These are phyloP conservation scores for Cheilosia impressa DNA, from an alignment of 2,888 invertebrate genomes.

Conservation along the genomic window DNA sequence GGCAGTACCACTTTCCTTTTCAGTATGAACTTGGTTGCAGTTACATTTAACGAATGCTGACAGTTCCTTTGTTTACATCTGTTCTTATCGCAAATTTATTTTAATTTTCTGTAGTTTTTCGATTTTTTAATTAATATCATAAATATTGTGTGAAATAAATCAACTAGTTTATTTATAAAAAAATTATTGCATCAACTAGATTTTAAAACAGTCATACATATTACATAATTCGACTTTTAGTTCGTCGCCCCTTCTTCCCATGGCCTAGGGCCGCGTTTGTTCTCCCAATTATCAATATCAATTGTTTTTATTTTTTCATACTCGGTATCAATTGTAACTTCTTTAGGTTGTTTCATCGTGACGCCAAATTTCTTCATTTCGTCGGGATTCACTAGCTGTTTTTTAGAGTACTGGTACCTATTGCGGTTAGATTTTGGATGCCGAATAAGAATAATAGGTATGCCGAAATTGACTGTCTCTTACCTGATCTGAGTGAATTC, in stretches of 20 bases:
- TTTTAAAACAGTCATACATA: not conserved
- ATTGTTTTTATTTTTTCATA: slow-evolving; percentile 89
- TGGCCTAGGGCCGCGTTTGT: slow-evolving; percentile 92
- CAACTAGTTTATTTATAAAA: slow-evolving; percentile 1
- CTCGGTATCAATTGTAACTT: slow-evolving; percentile 89
- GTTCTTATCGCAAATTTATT: too few relatives aligned
- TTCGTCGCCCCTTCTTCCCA: slow-evolving; percentile 87
- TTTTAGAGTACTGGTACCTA: slow-evolving; percentile 86
- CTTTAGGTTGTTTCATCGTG: slow-evolving; percentile 86
- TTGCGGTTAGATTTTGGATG: slow-evolving; percentile 66
- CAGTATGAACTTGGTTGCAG: too few relatives aligned
- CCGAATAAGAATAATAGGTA: not conserved
- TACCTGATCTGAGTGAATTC: slow-evolving; percentile 91
- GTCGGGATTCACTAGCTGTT: slow-evolving; percentile 86
- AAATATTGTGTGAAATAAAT: too few relatives aligned
- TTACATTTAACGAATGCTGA: too few relatives aligned
- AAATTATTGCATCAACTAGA: not conserved
- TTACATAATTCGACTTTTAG: slow-evolving; percentile 21
- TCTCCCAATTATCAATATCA: slow-evolving; percentile 93
- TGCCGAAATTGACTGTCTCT: slow-evolving; percentile 29
- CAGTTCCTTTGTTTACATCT: too few relatives aligned
- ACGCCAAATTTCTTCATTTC: slow-evolving; percentile 89
- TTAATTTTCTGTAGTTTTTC: not conserved
- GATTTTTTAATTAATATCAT: too few relatives aligned
- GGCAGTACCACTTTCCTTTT: too few relatives aligned